Evolutionary conservation across 2,888 invertebrate species (phyloP), one percentile per base, ranked within the genome.

Genomic region (Apamea epomidion): DNA sequence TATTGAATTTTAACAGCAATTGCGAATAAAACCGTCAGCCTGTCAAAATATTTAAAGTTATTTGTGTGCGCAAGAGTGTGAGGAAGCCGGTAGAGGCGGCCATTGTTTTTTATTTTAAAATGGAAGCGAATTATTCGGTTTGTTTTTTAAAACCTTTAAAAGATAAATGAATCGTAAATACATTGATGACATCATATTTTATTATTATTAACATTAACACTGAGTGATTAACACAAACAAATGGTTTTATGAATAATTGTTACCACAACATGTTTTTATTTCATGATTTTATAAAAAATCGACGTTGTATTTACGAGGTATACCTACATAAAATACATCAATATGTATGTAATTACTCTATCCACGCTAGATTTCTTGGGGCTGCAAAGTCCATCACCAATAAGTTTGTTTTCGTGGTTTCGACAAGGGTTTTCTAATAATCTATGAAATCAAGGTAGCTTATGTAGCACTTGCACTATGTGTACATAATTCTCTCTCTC

Each of bases 21-120:
- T 81, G 90, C 90, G 87, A 92, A 92, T 92, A 92, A 92, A 93
- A 92, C 90, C 88, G 90, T 92, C 92, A 83, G 84, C 82, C 89
- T 93, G 93, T 94, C 93, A 93, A 93, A 94, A 93, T 92, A 93
- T 92, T 93, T 90, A 88, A 92, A 90, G 87, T 90, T 90, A 84
- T 89, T 88, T 86, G 86, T 85, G 87, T 86, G 85, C 73, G 70
- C 75, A 48, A 64, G 69, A 77, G 79, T 77, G 82, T 37, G 80
- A 79, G 82, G 83, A 87, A 84, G 51, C 71, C 75, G 62, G 74
- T 89, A 91, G 84, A 88, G 69, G 82, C 79, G 82, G 81, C 86
- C 76, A 80, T 83, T 89, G 83, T 85, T 83, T 60, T 77, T 73
- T 42, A 65, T 71, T 84, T 80, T 54, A 80, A 75, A 69, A 37